A percentile compares a stretch with the other conserved stretches of the same genome.
phyloP scores from a whole-genome alignment of 2,888 invertebrate genomes.

The Chironomus tentans region DNA sequence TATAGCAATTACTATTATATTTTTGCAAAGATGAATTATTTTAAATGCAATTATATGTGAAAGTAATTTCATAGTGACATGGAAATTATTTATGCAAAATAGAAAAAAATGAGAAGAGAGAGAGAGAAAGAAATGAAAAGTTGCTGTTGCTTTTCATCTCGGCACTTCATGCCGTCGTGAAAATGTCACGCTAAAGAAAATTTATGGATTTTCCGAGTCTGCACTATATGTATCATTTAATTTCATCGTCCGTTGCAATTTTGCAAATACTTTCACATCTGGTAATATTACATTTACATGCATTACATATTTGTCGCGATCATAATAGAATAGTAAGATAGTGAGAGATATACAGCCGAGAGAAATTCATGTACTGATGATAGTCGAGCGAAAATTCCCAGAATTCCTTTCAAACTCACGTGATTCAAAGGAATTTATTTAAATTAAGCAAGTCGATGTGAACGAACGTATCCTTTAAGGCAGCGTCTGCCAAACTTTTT shows the following conservation, averaged over 20 bases:
- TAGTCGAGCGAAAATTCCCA: too few species aligned
- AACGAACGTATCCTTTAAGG: too few species aligned
- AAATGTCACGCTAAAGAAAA: slow-evolving; percentile 23
- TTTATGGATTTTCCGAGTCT: slow-evolving; percentile 27
- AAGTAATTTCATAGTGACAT: neutral
- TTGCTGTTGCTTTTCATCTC: neutral
- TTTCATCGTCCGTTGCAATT: slow-evolving; percentile 21
- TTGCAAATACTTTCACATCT: slow-evolving; percentile 6
- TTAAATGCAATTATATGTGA: neutral
- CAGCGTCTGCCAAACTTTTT: too few species aligned
- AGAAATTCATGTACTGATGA: too few species aligned
- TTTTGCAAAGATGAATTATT: neutral
- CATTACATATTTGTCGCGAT: neutral
- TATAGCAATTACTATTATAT: too few species aligned
- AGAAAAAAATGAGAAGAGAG: too few species aligned
- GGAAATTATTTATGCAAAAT: slow-evolving; percentile 6
- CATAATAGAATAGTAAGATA: neutral
- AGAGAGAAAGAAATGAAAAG: too few species aligned
- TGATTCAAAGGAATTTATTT: too few species aligned
- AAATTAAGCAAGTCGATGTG: too few species aligned
- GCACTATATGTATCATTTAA: slow-evolving; percentile 16
- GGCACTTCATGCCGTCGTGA: slow-evolving; percentile 22
- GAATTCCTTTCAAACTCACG: too few species aligned
- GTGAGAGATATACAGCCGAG: neutral
- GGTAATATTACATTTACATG: neutral